Conservation (phyloP, 2,113 vertebrate genomes). For the Saguinus midas region DNA sequence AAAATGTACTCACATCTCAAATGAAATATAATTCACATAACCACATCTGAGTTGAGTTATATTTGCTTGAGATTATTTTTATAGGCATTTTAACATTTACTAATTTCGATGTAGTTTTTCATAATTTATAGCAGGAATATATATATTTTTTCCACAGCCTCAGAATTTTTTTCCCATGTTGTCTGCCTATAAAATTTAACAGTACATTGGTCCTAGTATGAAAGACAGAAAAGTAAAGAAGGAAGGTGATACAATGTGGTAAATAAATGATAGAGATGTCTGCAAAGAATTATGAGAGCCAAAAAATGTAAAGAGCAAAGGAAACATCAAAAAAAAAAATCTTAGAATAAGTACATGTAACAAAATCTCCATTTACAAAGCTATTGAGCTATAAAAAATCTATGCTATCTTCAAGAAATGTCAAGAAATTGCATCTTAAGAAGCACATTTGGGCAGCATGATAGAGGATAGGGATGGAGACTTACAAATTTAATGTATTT, state of each 20-base stretch:
- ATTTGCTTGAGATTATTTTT: constrained; percentile 17
- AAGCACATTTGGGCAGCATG: background rate
- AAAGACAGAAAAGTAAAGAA: background rate
- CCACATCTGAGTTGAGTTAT: background rate
- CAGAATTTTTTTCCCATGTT: background rate
- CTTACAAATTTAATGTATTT: background rate
- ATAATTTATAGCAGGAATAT: background rate
- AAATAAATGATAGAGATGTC: background rate
- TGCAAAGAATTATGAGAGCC: background rate
- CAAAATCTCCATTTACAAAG: background rate
- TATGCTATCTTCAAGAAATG: background rate
- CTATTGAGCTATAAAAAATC: background rate
- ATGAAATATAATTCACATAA: background rate
- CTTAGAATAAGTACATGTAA: background rate
- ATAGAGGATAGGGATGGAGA: background rate
- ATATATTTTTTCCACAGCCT: background rate
- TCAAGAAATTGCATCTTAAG: background rate
- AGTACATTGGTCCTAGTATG: background rate
- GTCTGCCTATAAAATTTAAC: background rate
- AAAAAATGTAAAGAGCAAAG: background rate
- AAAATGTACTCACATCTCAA: background rate
- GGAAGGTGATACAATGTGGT: background rate
- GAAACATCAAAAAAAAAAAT: background rate
- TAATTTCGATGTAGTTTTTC: background rate
- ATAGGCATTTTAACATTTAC: background rate